Base-by-base conservation (phyloP, 1,140 invertebrate species). In the Agrilus planipennis region DNA sequence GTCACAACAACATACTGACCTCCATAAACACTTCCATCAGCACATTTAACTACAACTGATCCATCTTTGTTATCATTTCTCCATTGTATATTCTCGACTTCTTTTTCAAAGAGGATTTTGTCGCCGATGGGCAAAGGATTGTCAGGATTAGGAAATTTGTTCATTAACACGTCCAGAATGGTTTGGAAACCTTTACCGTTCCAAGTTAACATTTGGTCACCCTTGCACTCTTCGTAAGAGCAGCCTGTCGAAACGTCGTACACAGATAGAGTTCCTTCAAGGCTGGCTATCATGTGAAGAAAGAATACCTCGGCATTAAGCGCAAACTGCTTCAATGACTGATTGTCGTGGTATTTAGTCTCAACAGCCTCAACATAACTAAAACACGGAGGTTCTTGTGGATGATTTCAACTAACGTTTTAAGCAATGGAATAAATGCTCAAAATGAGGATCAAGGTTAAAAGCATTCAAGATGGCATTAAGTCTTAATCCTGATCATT, bases 1-100 rank as follows among this genome's bases (percentile, higher is more conserved):
- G 80, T 81, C 6, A 78, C 63, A 34, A 84, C 75, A 0, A 78
- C 71, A 59, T 77, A 73, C 53, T 77, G 74, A 12, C 75, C 71
- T 3, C 58, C 55, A 43, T 72, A 73, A 2, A 63, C 29, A 31
- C 68, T 64, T 2, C 74, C 75, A 48, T 80, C 75, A 34, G 60
- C 65, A 48, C 77, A 79, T 9, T 58, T 65, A 1, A 80, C 57
- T 6, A 52, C 45, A 15, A 58, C 50, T n/a, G n/a, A n/a, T 29
- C 39, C 36, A 25, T 50, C 30, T 21, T 41, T 30, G 27, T 52
- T 42, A 32, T 50, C 42, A 29, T 52, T 4, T 39, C 63, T 57
- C 65, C 65, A 72, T 14, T 57, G 50, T 2, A 75, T 70, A 40
- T 64, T 56, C 0, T 44, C 46, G 1, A 77, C 70, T 54, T 67